Evolutionary conservation across 2,797 vertebrate species (phyloP).

Genomic region (Dicrostonyx torquatus): DNA sequence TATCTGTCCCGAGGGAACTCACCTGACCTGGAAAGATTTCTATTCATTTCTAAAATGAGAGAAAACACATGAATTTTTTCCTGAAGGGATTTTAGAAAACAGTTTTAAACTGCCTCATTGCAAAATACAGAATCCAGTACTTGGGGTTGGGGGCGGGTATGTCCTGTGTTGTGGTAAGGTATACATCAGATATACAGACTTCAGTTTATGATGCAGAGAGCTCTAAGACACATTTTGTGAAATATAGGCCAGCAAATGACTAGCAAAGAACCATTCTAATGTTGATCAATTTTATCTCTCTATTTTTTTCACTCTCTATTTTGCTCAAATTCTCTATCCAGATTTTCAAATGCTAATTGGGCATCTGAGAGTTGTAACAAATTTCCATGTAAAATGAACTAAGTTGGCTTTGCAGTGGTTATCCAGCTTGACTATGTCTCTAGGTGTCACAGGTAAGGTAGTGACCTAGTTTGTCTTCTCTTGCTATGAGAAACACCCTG

Average conservation of each 20-base stretch:
- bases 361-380: not conserved
- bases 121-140: not conserved
- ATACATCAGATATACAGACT: not conserved
- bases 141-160: not conserved
- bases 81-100: conserved; percentile 46
- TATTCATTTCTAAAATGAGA: conserved; percentile 65
- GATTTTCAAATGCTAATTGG: not conserved
- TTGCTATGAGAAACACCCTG: not conserved
- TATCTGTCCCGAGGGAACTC: conserved; percentile 62
- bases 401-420: not conserved
- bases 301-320: not conserved
- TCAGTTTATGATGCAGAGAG: not conserved
- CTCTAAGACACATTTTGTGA: not conserved
- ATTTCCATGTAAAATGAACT: not conserved
- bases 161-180: not conserved
- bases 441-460: not conserved
- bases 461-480: too few species aligned
- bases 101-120: conserved; percentile 30
- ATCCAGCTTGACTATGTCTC: not conserved
- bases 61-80: conserved; percentile 62
- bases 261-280: not conserved
- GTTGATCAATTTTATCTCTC: not conserved
- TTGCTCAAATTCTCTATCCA: not conserved
- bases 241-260: not conserved
- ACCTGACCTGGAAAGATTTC: conserved; percentile 70